Evolutionary conservation across 2,888 invertebrate species (phyloP), one percentile per base, ranked within the genome.

Genomic region (Panopea generosa): DNA sequence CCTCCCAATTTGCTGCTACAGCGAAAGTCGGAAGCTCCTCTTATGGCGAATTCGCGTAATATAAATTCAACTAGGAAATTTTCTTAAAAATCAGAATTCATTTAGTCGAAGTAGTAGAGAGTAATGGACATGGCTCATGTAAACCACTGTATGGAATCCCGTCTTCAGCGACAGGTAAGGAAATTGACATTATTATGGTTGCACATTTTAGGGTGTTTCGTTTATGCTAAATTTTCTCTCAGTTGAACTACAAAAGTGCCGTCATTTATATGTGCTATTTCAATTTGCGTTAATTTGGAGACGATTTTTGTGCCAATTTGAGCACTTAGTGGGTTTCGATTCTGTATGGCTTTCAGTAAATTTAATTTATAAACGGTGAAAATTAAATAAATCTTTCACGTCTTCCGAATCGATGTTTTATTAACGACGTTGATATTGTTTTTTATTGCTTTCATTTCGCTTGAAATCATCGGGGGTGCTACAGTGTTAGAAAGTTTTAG

Each of bases 361-460:
- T 88, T 88, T 86, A 87, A 88, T 88, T 88, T 84, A 87, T 86
- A 85, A 85, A 49, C 77, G 73, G 69, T 73, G 77, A 81, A 85
- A 85, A 80, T 85, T 82, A 80, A 84, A 83, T 84, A 57, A 67
- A 40, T n/a, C 22, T 11, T 55, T 43, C 24, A 16, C 52, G 22
- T 52, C 20, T 45, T 20, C 7, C 6, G 45, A n/a, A 45, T 45
- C 45, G 45, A 45, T 45, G 9, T 45, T 45, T 45, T 45, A 45
- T 45, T 20, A 45, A 45, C n/a, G 6, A 18, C 20, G 45, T 45
- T 16, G 7, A 16, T 16, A 45, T 45, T 20, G 45, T 45, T 45
- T 6, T 45, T 45, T 20, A 20, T 20, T 16, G 45, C 45, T 45
- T 45, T n/a, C 4, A 18, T 45, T 18, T 45, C 16, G 16, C 4